Base-by-base conservation (phyloP, 2,888 invertebrate species). In the Napeogenes sylphis region DNA sequence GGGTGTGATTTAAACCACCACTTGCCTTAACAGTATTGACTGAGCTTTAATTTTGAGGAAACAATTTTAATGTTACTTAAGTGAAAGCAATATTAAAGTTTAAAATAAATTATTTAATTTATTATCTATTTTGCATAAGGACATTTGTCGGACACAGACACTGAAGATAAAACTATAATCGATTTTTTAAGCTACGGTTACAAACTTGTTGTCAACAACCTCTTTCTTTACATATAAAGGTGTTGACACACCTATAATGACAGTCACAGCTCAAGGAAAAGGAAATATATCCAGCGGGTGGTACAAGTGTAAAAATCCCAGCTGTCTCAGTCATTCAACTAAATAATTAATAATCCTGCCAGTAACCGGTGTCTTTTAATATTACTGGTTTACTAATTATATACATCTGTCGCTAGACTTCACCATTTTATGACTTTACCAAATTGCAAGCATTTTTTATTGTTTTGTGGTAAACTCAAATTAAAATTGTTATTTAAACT, bases 1-100 rank as follows among this genome's bases (percentile, higher is more conserved):
- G 51, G 42, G 42, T 51, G 6, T 67, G 68, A 63, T 67, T 64
- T 69, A 69, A 61, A 47, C 30, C 56, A 62, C 54, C 14, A 46
- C 63, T 66, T 62, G 59, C 57, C 45, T 57, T 59, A 56, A 65
- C 62, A 60, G 51, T 58, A 47, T 59, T 45, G 47, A 59, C 60
- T 45, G 42, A 42, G 8, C 62, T 55, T 62, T 46, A 62, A 62
- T 58, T 62, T 61, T 61, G 51, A 33, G 55, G 55, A 10, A 42
- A 42, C 42, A 42, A 42, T 42, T 42, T 42, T 42, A 42, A 42
- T 35, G 4, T 35, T 2, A 35, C 35, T 35, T 35, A 35, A 42
- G 42, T 42, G 42, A 42, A 42, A 42, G 42, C 42, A 42, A 42
- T 42, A 42, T 10, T 42, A 42, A 42, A 8, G 8, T 10, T 8